Base-by-base conservation (phyloP, 2,888 invertebrate species). In the Nasonovia ribisnigri region DNA sequence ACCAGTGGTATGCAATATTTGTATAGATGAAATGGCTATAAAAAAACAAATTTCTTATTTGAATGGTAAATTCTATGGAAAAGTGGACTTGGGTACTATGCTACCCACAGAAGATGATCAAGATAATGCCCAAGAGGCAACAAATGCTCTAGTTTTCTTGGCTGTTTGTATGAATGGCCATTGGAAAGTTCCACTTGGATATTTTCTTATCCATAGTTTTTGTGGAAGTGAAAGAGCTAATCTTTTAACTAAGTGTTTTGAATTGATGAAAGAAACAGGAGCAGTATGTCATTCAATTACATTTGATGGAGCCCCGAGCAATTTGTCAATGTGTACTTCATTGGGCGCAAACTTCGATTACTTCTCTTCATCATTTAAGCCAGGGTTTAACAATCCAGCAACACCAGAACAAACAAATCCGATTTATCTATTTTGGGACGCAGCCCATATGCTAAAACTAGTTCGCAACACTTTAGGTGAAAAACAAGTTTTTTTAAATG, bases 151-250 rank as follows among this genome's bases (percentile, higher is more conserved):
- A 42, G 87, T 94, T 24, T 94, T 95, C 36, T 54, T 94, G 51
- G 42, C 92, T 5, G 94, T 94, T n/a, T 60, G 90, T n/a, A 54
- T 95, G 4, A 94, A 94, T 77, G 67, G 67, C n/a, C 36, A 48
- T 0, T 95, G 94, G 94, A 94, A 95, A 87, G 86, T 90, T 24
- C 94, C 94, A 54, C 60, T 95, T 84, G 94, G 89, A 36, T 95
- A 95, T 88, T 94, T 94, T 90, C 84, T 93, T 5, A 94, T 94
- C n/a, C 54, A 92, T 24, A 67, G 67, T 13, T 46, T 95, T 3
- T 54, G 8, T 48, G 88, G 91, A n/a, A 88, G 67, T 8, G 93
- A 94, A 92, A 91, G 91, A 91, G 90, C 84, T 16, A 94, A 93
- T 54, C 60, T 94, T 3, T 51, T 95, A 67, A 24, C 87, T 26